Evolutionary conservation across 2,797 vertebrate genomes (phyloP).

Genomic region (Malacoctenus gilli): DNA sequence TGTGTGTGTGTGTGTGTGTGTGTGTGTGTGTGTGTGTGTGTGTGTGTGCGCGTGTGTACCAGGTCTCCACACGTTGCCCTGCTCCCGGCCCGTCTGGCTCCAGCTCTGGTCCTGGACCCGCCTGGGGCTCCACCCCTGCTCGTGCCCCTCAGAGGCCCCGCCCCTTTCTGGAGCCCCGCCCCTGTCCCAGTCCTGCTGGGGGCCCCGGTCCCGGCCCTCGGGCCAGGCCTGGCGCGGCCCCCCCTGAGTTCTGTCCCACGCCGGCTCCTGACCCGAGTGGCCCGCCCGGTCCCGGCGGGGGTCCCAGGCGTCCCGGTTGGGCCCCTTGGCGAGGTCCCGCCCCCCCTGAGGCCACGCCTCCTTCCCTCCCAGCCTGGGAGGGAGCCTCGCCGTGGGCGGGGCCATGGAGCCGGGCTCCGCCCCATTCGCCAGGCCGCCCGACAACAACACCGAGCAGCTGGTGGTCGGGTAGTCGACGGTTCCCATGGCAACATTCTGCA

Average conservation of each 20-base stretch:
- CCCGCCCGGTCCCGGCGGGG: slow-evolving; percentile 51
- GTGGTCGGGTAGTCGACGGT: slow-evolving; percentile 66
- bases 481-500: slow-evolving; percentile 71
- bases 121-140: slow-evolving; percentile 51
- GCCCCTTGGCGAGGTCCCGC: slow-evolving; percentile 45
- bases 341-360: slow-evolving; percentile 57
- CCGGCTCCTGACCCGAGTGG: slow-evolving; percentile 61
- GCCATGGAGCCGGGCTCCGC: slow-evolving; percentile 48
- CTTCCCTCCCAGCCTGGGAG: slow-evolving; percentile 50
- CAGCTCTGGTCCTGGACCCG: slow-evolving; percentile 53
- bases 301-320: slow-evolving; percentile 56
- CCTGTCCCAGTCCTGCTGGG: slow-evolving; percentile 57
- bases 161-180: slow-evolving; percentile 51
- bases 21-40: too few relatives aligned
- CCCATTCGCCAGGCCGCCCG: slow-evolving; percentile 68
- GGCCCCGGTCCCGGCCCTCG: slow-evolving; percentile 37
- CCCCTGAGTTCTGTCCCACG: slow-evolving; percentile 37
- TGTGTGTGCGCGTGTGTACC: slow-evolving; percentile 30
- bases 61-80: slow-evolving; percentile 66
- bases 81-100: slow-evolving; percentile 46
- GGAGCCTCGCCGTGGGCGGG: slow-evolving; percentile 52
- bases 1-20: too few relatives aligned
- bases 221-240: slow-evolving; percentile 55
- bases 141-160: slow-evolving; percentile 10
- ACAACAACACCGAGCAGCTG: slow-evolving; percentile 68